Conservation (phyloP, 2,888 invertebrate genomes). For the Ditula angustiorana region DNA sequence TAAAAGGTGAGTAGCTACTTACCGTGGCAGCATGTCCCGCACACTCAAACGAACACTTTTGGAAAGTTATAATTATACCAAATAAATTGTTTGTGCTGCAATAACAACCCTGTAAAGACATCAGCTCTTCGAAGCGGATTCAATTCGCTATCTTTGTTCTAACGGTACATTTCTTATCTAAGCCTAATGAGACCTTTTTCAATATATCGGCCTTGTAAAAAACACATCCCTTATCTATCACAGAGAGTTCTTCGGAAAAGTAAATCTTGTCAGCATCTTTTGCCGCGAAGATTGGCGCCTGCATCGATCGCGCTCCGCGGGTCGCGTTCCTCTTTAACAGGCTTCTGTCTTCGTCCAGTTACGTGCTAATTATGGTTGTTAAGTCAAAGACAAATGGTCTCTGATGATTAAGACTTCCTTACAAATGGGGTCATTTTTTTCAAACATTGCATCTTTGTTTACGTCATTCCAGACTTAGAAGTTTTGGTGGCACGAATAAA, state of each 20-base stretch:
- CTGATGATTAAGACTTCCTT: constrained; percentile 20
- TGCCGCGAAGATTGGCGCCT: constrained; percentile 6
- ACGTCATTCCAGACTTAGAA: no score
- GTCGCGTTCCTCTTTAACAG: constrained; percentile 22
- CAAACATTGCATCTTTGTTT: not conserved
- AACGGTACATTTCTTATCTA: not conserved
- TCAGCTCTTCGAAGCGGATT: no score
- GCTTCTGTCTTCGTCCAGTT: constrained; percentile 31
- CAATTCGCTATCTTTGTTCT: no score
- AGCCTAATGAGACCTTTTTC: constrained; percentile 10
- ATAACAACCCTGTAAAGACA: no score
- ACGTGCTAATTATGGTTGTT: constrained; percentile 31
- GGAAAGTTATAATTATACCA: no score
- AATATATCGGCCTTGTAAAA: constrained; percentile 26
- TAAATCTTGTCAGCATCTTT: constrained; percentile 31
- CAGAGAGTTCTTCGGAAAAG: constrained; percentile 29
- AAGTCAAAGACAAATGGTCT: constrained; percentile 31
- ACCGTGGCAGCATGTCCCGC: no score
- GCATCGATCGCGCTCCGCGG: constrained; percentile 5
- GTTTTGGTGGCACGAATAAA: no score
- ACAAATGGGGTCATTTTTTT: constrained; percentile 18
- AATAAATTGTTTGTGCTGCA: no score
- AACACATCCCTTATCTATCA: constrained; percentile 27
- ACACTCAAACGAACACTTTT: no score
- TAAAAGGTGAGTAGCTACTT: no score